Evolutionary conservation across 2,888 invertebrate species (phyloP).

Genomic region (Xestia sexstrigata): DNA sequence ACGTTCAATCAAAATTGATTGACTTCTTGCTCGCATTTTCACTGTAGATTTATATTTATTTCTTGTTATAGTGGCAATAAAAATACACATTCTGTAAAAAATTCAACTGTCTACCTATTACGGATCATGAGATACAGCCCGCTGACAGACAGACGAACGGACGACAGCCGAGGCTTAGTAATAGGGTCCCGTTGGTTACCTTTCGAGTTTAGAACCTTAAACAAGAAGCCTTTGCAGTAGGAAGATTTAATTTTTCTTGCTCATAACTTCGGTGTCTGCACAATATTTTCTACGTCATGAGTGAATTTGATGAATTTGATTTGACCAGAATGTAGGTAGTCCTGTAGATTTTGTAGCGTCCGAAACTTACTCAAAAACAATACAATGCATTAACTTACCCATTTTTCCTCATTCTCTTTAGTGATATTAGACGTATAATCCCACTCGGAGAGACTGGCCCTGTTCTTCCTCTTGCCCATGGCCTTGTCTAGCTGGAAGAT

Average conservation of each 20-base stretch:
- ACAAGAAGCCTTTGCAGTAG: not conserved
- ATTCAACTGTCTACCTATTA: too few species aligned
- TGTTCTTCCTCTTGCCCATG: conserved; percentile 90
- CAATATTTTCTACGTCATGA: not conserved
- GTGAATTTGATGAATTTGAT: conserved; percentile 5
- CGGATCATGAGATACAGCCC: too few species aligned
- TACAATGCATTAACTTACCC: conserved; percentile 71
- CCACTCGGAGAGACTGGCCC: conserved; percentile 93
- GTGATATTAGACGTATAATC: conserved; percentile 94
- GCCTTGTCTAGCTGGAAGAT: conserved; percentile 91
- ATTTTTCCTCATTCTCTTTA: conserved; percentile 91
- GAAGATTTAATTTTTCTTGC: not conserved
- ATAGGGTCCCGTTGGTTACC: too few species aligned
- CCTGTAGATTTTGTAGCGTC: not conserved
- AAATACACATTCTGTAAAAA: too few species aligned
- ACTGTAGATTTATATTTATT: too few species aligned
- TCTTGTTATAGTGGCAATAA: too few species aligned
- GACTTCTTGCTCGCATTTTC: not conserved
- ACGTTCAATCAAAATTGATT: conserved; percentile 13
- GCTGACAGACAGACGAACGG: too few species aligned
- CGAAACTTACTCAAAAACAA: not conserved
- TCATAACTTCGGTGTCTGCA: not conserved
- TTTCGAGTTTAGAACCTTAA: too few species aligned
- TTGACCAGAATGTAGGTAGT: not conserved
- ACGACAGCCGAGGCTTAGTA: too few species aligned